Evolutionary conservation across 2,888 invertebrate species (phyloP), one percentile per base, ranked within the genome.

Genomic region (Chalcosyrphus nemorum): DNA sequence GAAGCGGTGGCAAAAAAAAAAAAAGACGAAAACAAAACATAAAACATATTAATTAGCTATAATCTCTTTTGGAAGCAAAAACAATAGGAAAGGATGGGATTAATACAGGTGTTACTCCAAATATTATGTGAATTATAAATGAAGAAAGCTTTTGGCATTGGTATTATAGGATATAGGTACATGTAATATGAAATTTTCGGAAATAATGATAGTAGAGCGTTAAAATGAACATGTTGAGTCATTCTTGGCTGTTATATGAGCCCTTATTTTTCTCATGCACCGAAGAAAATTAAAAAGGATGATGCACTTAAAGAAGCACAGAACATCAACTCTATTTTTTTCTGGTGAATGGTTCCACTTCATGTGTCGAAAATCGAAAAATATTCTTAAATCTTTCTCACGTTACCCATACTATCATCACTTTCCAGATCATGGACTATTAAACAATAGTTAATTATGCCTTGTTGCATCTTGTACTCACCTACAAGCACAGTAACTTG

Each of bases 401-500:
- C 43, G 50, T 54, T 43, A 24, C 52, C 45, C 77, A 66, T 84
- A 84, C 84, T 84, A 84, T 80, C 84, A 84, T 84, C 68, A 78
- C 74, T 80, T 78, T 74, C 80, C 78, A 54, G 61, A 57, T 63
- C 35, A 57, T 21, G 70, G 65, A 65, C 65, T 75, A 70, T 57
- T 63, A 45, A 66, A 84, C 45, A 63, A 68, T 27, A 24, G 47
- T 47, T 57, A 78, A 57, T 29, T 15, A 61, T 66, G 72, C 57
- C 57, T 54, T 54, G 77, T 66, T 72, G 66, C 52, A 38, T 74
- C 74, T 59, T 80, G 63, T 77, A 91, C 92, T 91, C 87, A 92
- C 92, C 92, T 88, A 96, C 97, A 92, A 96, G 95, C 92, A 96
- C 96, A 91, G 96, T 96, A 91, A 96, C 96, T 93, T 95, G 96